Evolutionary conservation across 2,888 invertebrate species (phyloP), one percentile per base, ranked within the genome.

Genomic region (Pterobdella sp.): DNA sequence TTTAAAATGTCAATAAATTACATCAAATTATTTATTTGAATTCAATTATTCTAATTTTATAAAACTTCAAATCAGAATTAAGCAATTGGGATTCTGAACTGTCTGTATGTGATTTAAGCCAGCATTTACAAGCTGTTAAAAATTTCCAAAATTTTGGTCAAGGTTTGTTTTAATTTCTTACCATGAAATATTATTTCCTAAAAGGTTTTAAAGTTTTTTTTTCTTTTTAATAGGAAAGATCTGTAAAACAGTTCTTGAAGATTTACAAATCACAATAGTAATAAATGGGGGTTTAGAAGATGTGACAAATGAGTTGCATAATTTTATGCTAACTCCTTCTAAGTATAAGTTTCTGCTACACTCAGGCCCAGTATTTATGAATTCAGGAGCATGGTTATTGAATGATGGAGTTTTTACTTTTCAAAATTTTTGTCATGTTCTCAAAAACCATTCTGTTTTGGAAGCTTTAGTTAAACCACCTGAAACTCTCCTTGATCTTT

Each of bases 371-470:
- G 42, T 60, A 18, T 67, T 74, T 14, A 65, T 65, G 36, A 65
- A 65, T 31, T 65, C 70, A 49, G 74, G 74, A 18, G 35, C 65
- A n/a, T 74, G 74, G 74, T 37, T 74, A 22, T 68, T 74, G 3
- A 72, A 67, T 7, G 72, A 67, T 22, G 72, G 72, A n/a, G 35
- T 42, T 31, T 72, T 72, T 31, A 49, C 69, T 2, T 69, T 37
- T 52, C 69, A 52, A 31, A 49, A 69, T 32, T 49, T 69, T 31
- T 69, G 69, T 29, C 42, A 69, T 22, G 69, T 49, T n/a, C 49
- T 67, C 67, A 67, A 67, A 37, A 37, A 67, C 29, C 36, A 37
- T 26, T 42, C 42, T 0, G 29, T 49, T n/a, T 36, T 66, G 42
- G 26, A 36, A 2, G 70, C 52, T n/a, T 32, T 70, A 52, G 26